Base-by-base conservation (phyloP, 2,113 vertebrate species). In the Sebastes schlegelii region DNA sequence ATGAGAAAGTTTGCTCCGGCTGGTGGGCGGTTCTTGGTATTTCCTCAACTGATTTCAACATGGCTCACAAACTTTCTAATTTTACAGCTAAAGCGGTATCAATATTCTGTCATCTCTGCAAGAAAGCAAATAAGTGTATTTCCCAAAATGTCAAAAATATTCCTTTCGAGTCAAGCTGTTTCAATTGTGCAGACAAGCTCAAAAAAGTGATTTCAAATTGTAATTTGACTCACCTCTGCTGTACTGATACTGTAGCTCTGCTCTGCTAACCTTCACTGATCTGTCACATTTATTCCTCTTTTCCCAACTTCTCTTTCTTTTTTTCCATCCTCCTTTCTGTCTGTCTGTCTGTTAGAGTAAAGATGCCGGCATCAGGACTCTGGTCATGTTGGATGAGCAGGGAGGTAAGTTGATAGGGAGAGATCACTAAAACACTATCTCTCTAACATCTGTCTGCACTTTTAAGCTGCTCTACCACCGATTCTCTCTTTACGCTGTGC, bases 311-410 rank as follows among this genome's bases (percentile, higher is more conserved):
- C 8, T 61, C 66, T 79, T 63, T 43, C 45, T 42, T 49, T 55
- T 34, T 64, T 8, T 23, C 23, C 48, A 42, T 67, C 51, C 63
- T 19, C 80, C 68, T 57, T 0, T 26, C 60, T 17, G 6, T 84
- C 64, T 83, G 5, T 83, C 79, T 83, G 34, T 84, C 83, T 79
- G 61, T 79, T 96, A 99, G 98, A 99, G 98, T 96, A 99, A 99
- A 98, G 98, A 99, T 99, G 98, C 98, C 92, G 98, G 98, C 93
- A 99, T 99, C 97, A 99, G 98, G 95, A 99, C 98, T 96, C 96
- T 99, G 96, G 98, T 99, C 95, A 99, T 99, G 98, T 95, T 99
- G 97, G 98, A 99, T 96, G 98, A 99, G 94, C 98, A 99, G 96
- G 98, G 98, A 98, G 98, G 98, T 99, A 97, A 99, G 98, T 97